phyloP scores from a whole-genome alignment of 2,797 vertebrate genomes.

The Vireo griseus region DNA sequence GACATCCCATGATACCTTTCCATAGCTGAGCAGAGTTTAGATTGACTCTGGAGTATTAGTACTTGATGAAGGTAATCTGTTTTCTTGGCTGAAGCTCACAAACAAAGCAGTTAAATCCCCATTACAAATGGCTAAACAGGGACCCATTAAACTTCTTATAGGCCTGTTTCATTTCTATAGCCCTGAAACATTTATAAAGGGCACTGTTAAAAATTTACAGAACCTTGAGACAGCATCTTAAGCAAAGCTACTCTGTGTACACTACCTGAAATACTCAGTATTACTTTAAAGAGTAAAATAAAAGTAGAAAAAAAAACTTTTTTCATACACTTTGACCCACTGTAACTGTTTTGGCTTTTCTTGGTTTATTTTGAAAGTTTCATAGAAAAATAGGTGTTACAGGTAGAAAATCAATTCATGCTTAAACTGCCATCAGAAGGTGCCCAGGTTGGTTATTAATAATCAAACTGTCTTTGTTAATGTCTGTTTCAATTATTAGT shows the following conservation, averaged over 20 bases:
- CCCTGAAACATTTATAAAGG: constrained; percentile 80
- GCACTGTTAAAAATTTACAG: constrained; percentile 80
- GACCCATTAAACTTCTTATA: constrained; percentile 81
- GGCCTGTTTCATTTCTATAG: constrained; percentile 72
- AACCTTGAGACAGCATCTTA: constrained; percentile 65
- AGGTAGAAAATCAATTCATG: not conserved
- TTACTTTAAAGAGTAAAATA: constrained; percentile 22
- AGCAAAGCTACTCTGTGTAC: constrained; percentile 34
- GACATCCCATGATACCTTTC: constrained; percentile 76
- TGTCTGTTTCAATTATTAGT: constrained; percentile 49
- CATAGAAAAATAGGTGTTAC: not conserved
- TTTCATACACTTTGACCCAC: not conserved
- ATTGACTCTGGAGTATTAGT: constrained; percentile 72
- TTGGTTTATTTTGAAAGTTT: constrained; percentile 17
- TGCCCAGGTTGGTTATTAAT: not conserved
- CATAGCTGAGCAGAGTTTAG: constrained; percentile 70
- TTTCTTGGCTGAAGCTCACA: constrained; percentile 80
- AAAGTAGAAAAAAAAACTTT: not conserved
- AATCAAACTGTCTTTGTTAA: constrained; percentile 34
- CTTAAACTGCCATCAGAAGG: not conserved
- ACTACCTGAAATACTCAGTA: constrained; percentile 5
- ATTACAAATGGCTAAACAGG: constrained; percentile 76
- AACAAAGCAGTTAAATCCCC: constrained; percentile 82
- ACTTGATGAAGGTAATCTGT: constrained; percentile 84
- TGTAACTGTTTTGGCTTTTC: not conserved